Base-by-base conservation (phyloP, 2,888 invertebrate genomes). In the Mesorhabditis belari region DNA sequence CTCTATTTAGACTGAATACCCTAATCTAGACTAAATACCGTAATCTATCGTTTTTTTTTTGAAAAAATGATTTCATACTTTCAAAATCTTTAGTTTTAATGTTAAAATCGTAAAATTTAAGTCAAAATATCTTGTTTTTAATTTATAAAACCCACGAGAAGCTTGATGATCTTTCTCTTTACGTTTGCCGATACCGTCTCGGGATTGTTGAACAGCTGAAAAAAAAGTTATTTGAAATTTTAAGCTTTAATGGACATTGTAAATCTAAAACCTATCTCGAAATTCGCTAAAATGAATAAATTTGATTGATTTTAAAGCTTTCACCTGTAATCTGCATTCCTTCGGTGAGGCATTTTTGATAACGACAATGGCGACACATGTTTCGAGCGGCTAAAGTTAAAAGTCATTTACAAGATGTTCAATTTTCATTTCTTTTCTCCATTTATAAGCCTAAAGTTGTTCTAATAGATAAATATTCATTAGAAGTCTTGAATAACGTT, bases 351-450 rank as follows among this genome's bases (percentile, higher is more conserved):
- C 77, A 77, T 64, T 76, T 75, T 56, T 66, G 55, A 60, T 64
- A 75, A 51, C 77, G 64, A 58, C 77, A 77, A 35, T 74, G 65
- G 44, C 77, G 61, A 58, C 77, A 77, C 73, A 76, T 75, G 58
- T 77, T 77, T 25, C 77, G 65, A 9, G 71, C 72, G 26, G 67
- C 76, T 77, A 57, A n/a, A n/a, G n/a, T n/a, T n/a, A n/a, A 66
- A 76, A 62, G 44, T n/a, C n/a, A 50, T 12, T 49, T 44, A 49
- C 9, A 55, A 55, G 4, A 28, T 25, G 21, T 26, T 55, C n/a
- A n/a, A n/a, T 26, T 19, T 19, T 9, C 28, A n/a, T 26, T 12
- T 53, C 5, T 53, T 23, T 35, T 35, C 12, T 35, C 55, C 58
- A 60, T 21, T 60, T 49, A 12, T 27, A 53, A 49, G 54, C 55